Base-by-base conservation (phyloP, 2,113 vertebrate genomes). In the Tychaedon coryphoeus region DNA sequence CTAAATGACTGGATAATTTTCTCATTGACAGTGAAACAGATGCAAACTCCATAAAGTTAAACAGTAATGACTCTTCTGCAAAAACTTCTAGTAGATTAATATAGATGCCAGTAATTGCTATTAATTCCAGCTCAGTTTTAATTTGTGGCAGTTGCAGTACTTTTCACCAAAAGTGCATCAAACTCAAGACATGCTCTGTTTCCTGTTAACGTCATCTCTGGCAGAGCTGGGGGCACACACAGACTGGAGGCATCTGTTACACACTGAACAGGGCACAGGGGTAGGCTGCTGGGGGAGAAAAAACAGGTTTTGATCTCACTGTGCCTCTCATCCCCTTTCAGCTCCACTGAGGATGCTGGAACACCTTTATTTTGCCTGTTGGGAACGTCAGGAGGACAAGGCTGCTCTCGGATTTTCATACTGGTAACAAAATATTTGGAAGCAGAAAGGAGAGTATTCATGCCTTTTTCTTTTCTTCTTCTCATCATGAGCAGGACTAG, bases 151-250 rank as follows among this genome's bases (percentile, higher is more conserved):
- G 58, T 34, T 65, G 14, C 19, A 69, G 69, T 28, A 57, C 36
- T 92, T 92, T 72, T 33, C 43, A 57, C 65, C 31, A 64, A 88
- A 92, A 90, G 33, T 7, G 14, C 77, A 94, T 78, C 56, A 20
- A 66, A 58, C 38, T 83, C 54, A 23, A n/a, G 93, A 61, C 83
- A 94, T n/a, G 88, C 88, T 97, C 93, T 51, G 51, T 93, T 95
- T 96, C 67, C 88, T 81, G 45, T 77, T 75, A 72, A 91, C 89
- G 92, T 67, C 83, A 88, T 65, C 78, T 64, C 75, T 88, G 2
- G 1, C 22, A 26, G 82, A 57, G 94, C 82, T 75, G 85, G 67
- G 88, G 77, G 74, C 87, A 70, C 51, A 24, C 76, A 71, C 74
- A 51, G 94, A 60, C 82, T 19, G 19, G 45, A 94, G 88, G 94